Evolutionary conservation across 1,140 invertebrate genomes (phyloP).

Genomic region (Steinernema khuongi): DNA sequence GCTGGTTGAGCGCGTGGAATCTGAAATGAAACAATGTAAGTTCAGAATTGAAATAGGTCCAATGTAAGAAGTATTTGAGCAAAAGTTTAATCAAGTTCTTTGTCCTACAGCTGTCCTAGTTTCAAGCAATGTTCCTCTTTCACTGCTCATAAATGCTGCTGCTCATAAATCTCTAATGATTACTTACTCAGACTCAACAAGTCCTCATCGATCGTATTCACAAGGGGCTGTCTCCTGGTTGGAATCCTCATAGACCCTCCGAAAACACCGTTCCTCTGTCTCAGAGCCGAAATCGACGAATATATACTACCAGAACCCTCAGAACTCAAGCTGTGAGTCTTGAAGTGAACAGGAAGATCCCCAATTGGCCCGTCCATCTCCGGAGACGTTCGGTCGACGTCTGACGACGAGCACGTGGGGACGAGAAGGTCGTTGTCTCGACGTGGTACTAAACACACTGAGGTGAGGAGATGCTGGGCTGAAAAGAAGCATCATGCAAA

Average conservation of each 20-base stretch:
- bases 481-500: neutral
- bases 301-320: neutral
- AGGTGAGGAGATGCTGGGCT: neutral
- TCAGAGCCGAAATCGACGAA: neutral
- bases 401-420: neutral
- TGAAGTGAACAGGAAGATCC: neutral
- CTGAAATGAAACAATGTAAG: too few species aligned
- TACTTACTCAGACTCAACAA: neutral
- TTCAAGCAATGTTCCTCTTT: too few species aligned
- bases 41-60: too few species aligned
- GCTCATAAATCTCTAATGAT: neutral
- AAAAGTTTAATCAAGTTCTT: neutral
- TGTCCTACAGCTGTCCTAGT: too few species aligned
- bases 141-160: too few species aligned
- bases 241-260: constrained; percentile 4
- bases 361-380: neutral
- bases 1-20: neutral
- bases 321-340: neutral
- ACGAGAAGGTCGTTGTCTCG: constrained; percentile 7
- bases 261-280: neutral
- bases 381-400: neutral
- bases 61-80: too few species aligned
- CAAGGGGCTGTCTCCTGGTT: neutral
- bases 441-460: neutral
- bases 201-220: constrained; percentile 7